These are phyloP conservation scores for Arvicanthis niloticus DNA, from an alignment of 2,113 vertebrate genomes.

Conservation along the genomic window DNA sequence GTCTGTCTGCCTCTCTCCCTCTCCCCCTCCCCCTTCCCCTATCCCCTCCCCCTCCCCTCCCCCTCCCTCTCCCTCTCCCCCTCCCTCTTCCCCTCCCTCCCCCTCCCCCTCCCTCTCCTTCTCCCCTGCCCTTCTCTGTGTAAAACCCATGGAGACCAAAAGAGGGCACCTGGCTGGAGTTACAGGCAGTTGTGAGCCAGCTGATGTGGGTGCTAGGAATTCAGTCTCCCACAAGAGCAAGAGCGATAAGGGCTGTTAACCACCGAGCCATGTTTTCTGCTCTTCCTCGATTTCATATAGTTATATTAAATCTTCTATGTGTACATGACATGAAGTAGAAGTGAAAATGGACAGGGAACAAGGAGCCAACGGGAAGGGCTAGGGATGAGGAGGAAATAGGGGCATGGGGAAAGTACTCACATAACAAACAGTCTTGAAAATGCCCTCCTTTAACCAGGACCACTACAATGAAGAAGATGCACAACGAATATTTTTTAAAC, in stretches of 20 bases:
- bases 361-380: neutral
- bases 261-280: neutral
- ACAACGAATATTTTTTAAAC: neutral
- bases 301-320: neutral
- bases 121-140: too few species aligned
- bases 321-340: neutral
- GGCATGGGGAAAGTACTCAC: accelerated
- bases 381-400: too few species aligned
- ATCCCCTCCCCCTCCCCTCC: too few species aligned
- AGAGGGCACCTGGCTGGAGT: neutral
- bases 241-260: neutral
- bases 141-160: neutral
- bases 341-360: neutral
- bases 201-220: neutral
- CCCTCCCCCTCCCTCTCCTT: too few species aligned
- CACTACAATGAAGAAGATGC: neutral
- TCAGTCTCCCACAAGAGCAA: neutral
- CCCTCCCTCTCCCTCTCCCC: too few species aligned
- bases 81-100: too few species aligned
- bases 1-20: neutral
- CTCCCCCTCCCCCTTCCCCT: neutral
- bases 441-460: too few species aligned
- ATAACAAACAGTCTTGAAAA: neutral
- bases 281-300: neutral
- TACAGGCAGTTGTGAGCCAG: neutral